Evolutionary conservation across 2,113 vertebrate genomes (phyloP).

Genomic region (Dinomys branickii): DNA sequence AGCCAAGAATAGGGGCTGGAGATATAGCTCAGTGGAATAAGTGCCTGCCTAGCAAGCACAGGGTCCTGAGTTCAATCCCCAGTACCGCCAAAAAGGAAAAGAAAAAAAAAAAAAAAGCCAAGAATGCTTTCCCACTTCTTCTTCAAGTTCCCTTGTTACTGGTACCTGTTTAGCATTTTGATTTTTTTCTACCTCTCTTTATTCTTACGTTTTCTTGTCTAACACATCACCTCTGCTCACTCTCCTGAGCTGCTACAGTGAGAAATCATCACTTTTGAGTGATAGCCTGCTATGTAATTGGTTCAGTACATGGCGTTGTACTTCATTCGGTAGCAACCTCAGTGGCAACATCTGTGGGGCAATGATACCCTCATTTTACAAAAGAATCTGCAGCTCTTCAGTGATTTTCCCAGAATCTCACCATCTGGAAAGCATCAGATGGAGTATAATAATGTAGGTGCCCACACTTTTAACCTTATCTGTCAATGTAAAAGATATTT

Average conservation of each 20-base stretch:
- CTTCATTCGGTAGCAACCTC: neutral
- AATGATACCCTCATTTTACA: neutral
- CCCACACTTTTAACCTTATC: neutral
- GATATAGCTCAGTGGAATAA: no score
- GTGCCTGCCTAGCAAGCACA: no score
- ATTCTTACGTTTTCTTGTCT: neutral
- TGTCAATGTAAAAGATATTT: neutral
- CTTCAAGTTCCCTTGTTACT: neutral
- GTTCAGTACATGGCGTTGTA: neutral
- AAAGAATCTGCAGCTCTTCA: neutral
- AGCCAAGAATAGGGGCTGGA: no score
- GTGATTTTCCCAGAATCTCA: neutral
- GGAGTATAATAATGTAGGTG: neutral
- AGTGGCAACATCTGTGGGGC: neutral
- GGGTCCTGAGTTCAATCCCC: no score
- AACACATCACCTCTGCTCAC: neutral
- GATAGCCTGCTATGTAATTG: neutral
- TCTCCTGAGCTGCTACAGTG: neutral
- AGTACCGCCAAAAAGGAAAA: no score
- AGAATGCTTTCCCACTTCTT: neutral
- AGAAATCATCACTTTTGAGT: neutral
- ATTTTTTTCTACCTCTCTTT: neutral
- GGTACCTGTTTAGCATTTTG: neutral
- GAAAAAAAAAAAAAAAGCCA: no score
- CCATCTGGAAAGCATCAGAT: neutral